Percentiles rank a stretch among this genome's conserved stretches.
Conservation (phyloP, 2,113 vertebrate genomes). For the Pan troglodytes region NHGRI_mPanTro3-v2.1_pri NC_072410.2:83108001-83108500, state of each 20-base stretch:
- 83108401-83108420: neutral
- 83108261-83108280: neutral
- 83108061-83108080: neutral
- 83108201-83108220: neutral
- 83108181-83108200: neutral
- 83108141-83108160: neutral
- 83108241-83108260: neutral
- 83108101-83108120: neutral
- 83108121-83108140: neutral
- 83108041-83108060: neutral
- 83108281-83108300: neutral
- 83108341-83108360: neutral
- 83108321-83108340: neutral
- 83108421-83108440: neutral
- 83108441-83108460: neutral
- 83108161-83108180: neutral
- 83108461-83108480: neutral
- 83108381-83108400: neutral
- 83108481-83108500: neutral
- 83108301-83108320: neutral
- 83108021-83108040: slow-evolving; percentile 13
- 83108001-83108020: neutral
- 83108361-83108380: neutral
- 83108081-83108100: neutral
- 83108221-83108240: neutral